A percentile compares a stretch with the other conserved stretches of the same genome.
Evolutionary conservation across 2,888 invertebrate species (phyloP).

Genomic region (Drosophila paranaensis): DNA sequence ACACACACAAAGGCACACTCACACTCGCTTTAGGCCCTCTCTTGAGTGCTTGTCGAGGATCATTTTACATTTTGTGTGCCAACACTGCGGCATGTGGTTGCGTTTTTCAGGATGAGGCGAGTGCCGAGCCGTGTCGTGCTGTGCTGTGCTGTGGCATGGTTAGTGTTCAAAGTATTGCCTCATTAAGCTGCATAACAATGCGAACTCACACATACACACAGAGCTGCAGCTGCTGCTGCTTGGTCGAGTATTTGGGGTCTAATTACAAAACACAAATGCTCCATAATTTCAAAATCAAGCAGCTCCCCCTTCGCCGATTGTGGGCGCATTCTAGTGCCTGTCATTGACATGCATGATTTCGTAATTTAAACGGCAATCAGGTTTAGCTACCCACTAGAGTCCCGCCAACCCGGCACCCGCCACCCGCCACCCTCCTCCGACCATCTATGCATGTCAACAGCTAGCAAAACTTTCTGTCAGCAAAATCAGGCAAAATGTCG

Average conservation of each 20-base stretch:
- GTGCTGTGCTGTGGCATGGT: not conserved
- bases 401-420: not conserved
- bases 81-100: conserved; percentile 43
- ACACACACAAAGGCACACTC: not conserved
- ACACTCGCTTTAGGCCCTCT: not conserved
- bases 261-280: conserved; percentile 76
- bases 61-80: conserved; percentile 59
- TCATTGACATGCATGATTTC: conserved; percentile 69
- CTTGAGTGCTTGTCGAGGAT: conserved; percentile 36
- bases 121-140: not conserved
- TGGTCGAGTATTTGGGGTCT: conserved; percentile 61
- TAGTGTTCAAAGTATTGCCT: conserved; percentile 54
- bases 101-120: conserved; percentile 14
- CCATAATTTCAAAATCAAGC: conserved; percentile 65
- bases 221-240: conserved; percentile 8
- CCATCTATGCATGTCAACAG: conserved; percentile 53
- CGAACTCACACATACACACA: conserved; percentile 7
- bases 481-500: conserved; percentile 73
- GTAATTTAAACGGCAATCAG: conserved; percentile 75
- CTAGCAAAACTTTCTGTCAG: conserved; percentile 72
- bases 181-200: conserved; percentile 48
- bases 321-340: conserved; percentile 31
- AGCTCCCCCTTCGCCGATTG: conserved; percentile 4
- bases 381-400: conserved; percentile 14
- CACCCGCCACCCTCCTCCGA: not conserved